These are phyloP conservation scores for Alectoris magna DNA, from an alignment of 2,797 vertebrate genomes.

Conservation along the genomic window DNA sequence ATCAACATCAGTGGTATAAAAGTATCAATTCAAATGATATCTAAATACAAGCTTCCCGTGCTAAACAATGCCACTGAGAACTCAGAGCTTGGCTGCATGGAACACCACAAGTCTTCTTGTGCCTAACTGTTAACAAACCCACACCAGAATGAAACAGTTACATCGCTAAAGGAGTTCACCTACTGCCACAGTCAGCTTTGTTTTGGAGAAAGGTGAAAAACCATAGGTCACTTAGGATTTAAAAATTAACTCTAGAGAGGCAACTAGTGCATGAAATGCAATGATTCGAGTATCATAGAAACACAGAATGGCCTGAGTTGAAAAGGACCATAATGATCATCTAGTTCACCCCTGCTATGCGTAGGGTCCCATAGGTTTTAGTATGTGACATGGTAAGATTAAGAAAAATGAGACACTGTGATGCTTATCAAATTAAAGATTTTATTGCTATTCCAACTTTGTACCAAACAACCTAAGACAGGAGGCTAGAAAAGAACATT, in stretches of 20 bases:
- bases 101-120: not conserved
- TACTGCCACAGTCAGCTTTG: not conserved
- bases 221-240: not conserved
- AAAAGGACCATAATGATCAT: no score
- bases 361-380: not conserved
- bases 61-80: not conserved
- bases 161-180: not conserved
- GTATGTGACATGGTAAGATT: not conserved
- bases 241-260: not conserved
- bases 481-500: not conserved
- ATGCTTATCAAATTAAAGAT: not conserved
- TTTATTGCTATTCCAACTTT: not conserved
- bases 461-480: not conserved
- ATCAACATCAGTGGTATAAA: not conserved
- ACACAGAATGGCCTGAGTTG: no score
- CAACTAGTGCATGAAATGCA: not conserved
- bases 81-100: not conserved
- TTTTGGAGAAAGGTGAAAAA: not conserved
- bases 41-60: not conserved
- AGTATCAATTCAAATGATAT: not conserved
- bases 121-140: not conserved
- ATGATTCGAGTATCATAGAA: not conserved
- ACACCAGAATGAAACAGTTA: not conserved
- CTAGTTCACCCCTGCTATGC: no score
- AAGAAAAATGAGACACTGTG: not conserved